Evolutionary conservation across 30 jellyfish, hydroid and myxozoan species (phyloP).

Genomic region (Sanderia malayensis): DNA sequence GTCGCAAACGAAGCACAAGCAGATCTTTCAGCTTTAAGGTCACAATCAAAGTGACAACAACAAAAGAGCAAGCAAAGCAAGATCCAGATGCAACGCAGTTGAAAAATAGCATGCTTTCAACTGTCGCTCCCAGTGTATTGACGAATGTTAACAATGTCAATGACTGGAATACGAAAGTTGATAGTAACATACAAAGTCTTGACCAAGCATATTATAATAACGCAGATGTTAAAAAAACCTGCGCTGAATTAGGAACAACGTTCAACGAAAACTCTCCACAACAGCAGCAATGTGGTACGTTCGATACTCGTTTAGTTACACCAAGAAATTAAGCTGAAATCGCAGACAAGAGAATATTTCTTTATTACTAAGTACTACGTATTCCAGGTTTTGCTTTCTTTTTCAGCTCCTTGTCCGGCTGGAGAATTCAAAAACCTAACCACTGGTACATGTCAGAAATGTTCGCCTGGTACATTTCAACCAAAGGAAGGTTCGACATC

Average conservation of each 20-base stretch:
- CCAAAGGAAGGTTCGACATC: conserved; percentile 82
- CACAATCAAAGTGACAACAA: conserved; percentile 35
- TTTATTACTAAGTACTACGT: too few species aligned
- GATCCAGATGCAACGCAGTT: conserved; percentile 29
- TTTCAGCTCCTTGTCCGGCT: conserved; percentile 70
- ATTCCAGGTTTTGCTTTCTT: too few species aligned
- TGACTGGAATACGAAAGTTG: conserved; percentile 18
- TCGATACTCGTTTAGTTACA: background rate
- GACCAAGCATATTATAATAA: conserved; percentile 5
- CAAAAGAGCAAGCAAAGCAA: conserved; percentile 52
- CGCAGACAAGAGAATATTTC: background rate
- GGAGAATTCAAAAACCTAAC: conserved; percentile 72
- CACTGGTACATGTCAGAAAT: conserved; percentile 64
- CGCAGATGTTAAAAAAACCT: conserved; percentile 3
- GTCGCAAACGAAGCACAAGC: conserved; percentile 52
- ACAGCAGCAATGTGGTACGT: conserved; percentile 41
- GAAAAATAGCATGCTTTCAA: conserved; percentile 28
- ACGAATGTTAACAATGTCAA: conserved; percentile 14
- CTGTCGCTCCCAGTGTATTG: conserved; percentile 51
- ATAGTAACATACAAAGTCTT: conserved; percentile 26
- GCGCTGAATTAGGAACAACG: conserved; percentile 34
- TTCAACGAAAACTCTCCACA: conserved; percentile 1
- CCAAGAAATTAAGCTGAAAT: too few species aligned
- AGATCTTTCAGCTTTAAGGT: conserved; percentile 30
- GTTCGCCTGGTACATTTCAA: conserved; percentile 87